Conservation (phyloP, 1,140 invertebrate genomes). For the Paraescarpia echinospica region DNA sequence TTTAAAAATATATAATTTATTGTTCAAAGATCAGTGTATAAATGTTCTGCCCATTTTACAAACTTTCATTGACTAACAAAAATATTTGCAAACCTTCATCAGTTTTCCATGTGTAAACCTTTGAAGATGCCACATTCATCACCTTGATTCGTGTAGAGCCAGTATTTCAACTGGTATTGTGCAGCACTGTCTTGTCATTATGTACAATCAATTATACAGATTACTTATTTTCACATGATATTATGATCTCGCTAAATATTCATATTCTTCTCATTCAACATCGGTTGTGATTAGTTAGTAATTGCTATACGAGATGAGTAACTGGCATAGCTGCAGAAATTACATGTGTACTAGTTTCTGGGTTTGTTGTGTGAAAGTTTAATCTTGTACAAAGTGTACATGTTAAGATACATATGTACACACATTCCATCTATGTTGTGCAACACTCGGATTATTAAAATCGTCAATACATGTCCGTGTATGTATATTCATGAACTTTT, state of each 20-base stretch:
- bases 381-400: not conserved
- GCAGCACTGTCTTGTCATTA: not conserved
- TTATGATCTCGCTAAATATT: not conserved
- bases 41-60: no score
- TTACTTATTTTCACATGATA: not conserved
- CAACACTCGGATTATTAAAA: not conserved
- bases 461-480: not conserved
- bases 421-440: not conserved
- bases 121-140: not conserved
- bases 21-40: no score
- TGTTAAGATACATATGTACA: not conserved
- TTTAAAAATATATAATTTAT: no score
- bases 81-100: not conserved
- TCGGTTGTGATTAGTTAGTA: not conserved
- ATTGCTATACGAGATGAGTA: not conserved
- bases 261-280: not conserved
- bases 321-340: not conserved
- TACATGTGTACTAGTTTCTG: not conserved
- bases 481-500: not conserved
- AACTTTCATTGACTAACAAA: not conserved
- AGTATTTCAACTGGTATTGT: not conserved
- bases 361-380: not conserved
- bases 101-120: not conserved
- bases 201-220: not conserved
- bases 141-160: not conserved